Percentiles rank a stretch among this genome's conserved stretches.
Conservation (phyloP, 1,140 invertebrate species). For the Rhysida immarginata region DNA sequence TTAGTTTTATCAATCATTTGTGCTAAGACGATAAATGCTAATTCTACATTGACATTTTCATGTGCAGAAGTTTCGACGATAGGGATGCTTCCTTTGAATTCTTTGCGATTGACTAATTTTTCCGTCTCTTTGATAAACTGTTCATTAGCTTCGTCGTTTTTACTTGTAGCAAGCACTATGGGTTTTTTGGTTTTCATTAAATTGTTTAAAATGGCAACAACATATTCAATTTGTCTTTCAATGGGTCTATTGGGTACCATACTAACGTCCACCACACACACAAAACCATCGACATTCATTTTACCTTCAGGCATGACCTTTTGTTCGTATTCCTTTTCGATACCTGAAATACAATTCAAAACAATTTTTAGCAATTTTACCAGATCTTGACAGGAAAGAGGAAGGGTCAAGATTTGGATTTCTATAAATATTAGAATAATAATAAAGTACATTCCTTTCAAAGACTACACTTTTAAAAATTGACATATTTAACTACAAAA, state of each 20-base stretch:
- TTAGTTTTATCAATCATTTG: constrained; percentile 74
- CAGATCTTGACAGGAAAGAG: no score
- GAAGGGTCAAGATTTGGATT: no score
- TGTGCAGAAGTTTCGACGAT: constrained; percentile 90
- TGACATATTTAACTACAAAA: no score
- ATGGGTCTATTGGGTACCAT: constrained; percentile 62
- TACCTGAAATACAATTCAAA: constrained; percentile 20
- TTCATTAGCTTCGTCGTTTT: constrained; percentile 87
- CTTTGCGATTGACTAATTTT: constrained; percentile 70
- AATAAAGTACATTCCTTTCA: no score
- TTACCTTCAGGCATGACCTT: constrained; percentile 84
- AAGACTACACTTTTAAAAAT: no score
- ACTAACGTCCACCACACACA: constrained; percentile 92
- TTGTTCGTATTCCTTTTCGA: constrained; percentile 92
- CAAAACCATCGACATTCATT: constrained; percentile 84
- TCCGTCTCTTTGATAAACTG: constrained; percentile 77
- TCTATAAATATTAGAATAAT: no score
- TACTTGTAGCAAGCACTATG: constrained; percentile 84
- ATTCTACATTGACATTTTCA: constrained; percentile 91
- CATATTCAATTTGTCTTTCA: constrained; percentile 65
- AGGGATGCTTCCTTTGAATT: constrained; percentile 62
- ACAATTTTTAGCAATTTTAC: no score
- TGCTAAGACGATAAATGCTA: constrained; percentile 79
- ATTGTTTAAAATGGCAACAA: constrained; percentile 60
- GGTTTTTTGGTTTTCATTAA: constrained; percentile 87